Base-by-base conservation (phyloP, 2,888 invertebrate genomes). In the Margaritifera margaritifera region DNA sequence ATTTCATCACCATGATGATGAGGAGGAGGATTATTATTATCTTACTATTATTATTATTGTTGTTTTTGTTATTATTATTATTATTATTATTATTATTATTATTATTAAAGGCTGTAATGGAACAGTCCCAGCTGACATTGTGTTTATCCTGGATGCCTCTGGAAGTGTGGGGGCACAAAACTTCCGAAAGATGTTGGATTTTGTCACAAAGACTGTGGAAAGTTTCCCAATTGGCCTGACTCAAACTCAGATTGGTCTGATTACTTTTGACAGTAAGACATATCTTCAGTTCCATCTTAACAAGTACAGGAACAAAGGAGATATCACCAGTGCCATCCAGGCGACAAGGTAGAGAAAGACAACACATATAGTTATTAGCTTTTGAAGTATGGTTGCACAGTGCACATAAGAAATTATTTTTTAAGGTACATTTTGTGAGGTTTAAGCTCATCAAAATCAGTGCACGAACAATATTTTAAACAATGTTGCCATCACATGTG, bases 81-180 rank as follows among this genome's bases (percentile, higher is more conserved):
- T 65, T 42, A 11, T 53, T 54, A 19, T 20, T 20, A 20, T 6
- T 57, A 31, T 56, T 20, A 22, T 54, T 22, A 62, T 42, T 42
- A 54, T 62, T 50, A 18, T 57, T 57, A 18, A 69, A 83, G 80
- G 72, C 4, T 81, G 83, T 54, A 72, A 68, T 53, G 74, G 76
- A 1, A 66, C 79, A 0, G 72, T 73, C 67, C 80, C 78, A 22
- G 85, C 84, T 1, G 87, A 87, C 73, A 80, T 88, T 22, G 81
- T 81, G 6, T 87, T 87, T 74, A 78, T 86, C 42, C 71, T 88
- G 52, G 88, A 88, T 73, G 81, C 84, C 8, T 84, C 84, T 24
- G 86, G 85, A 42, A 85, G 85, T 68, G 82, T 85, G 31, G 83
- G 84, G 8, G 66, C 74, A 42, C 66, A 75, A 42, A 83, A 84